Base-by-base conservation (phyloP, 2,113 vertebrate species). In the Melospiza melodia region DNA sequence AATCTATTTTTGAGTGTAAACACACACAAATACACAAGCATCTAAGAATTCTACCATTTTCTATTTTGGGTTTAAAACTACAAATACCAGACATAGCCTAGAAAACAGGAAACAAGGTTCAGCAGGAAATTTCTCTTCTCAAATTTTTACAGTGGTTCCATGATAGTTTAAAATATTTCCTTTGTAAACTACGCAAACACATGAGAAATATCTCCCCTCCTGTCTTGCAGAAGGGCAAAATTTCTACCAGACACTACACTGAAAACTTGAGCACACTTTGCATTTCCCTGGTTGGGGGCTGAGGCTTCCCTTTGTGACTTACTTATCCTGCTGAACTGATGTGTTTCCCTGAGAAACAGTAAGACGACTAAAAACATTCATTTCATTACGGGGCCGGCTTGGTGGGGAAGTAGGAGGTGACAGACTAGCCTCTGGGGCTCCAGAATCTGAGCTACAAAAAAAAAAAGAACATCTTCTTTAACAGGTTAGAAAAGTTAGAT, bases 391-490 rank as follows among this genome's bases (percentile, higher is more conserved):
- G 97, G 97, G 94, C 81, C 98, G 98, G 96, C 95, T 98, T 93
- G 98, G 98, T 76, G 99, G 99, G 72, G 99, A 99, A 80, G 98
- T 96, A 98, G 98, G 98, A 98, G 98, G 98, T 97, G 98, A 98
- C 94, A 98, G 97, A 58, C 98, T 98, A 96, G 98, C 97, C 76
- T 98, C 99, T 81, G 99, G 99, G 77, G 98, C 98, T 98, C 98
- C 99, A 98, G 98, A 98, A 97, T 98, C 98, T 97, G 98, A 99
- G 95, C 99, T 99, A 97, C 83, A 98, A 98, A 95, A 98, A 97
- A 97, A 98, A 98, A 98, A 96, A 98, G 92, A 98, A 97, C 90
- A 98, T 96, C 89, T 87, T 97, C 95, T 98, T 98, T 95, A 97
- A 97, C 85, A 82, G 91, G 93, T 97, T 98, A 98, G 97, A 89